Conservation (phyloP, 1,140 invertebrate genomes). For the Drosophila sucinea region DNA sequence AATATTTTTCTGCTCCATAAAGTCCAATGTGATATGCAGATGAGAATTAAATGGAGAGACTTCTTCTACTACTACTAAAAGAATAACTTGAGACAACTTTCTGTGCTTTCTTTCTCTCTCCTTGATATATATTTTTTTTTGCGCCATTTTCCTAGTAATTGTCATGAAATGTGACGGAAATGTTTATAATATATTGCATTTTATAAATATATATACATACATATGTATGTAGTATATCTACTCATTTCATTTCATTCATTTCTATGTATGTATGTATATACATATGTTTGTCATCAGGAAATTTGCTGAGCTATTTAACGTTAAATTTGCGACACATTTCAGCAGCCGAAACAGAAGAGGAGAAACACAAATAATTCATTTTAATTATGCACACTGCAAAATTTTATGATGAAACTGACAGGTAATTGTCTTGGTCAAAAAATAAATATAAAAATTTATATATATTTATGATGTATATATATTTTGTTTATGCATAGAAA, state of each 20-base stretch:
- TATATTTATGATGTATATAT: neutral
- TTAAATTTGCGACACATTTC: conserved; percentile 43
- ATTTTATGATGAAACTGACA: conserved; percentile 35
- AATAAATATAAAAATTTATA: neutral
- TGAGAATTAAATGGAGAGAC: conserved; percentile 12
- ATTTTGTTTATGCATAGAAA: neutral
- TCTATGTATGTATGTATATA: neutral
- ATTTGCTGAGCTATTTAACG: conserved; percentile 43
- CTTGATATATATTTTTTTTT: neutral
- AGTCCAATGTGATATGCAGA: conserved; percentile 5
- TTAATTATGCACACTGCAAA: conserved; percentile 16
- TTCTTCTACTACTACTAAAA: neutral
- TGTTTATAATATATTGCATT: conserved; percentile 43
- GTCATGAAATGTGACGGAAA: neutral
- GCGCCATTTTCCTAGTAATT: too few species aligned
- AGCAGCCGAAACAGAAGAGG: neutral
- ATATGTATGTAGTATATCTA: too few species aligned
- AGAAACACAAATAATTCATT: conserved; percentile 17
- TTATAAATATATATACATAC: neutral
- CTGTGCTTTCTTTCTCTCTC: too few species aligned
- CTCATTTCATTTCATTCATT: conserved; percentile 1
- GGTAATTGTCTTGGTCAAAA: conserved; percentile 34
- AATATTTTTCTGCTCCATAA: conserved; percentile 14
- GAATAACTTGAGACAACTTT: neutral
- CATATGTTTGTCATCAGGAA: conserved; percentile 32